These are phyloP conservation scores for Apomyelois bistriatella DNA, from an alignment of 2,888 invertebrate genomes.

Conservation along the genomic window DNA sequence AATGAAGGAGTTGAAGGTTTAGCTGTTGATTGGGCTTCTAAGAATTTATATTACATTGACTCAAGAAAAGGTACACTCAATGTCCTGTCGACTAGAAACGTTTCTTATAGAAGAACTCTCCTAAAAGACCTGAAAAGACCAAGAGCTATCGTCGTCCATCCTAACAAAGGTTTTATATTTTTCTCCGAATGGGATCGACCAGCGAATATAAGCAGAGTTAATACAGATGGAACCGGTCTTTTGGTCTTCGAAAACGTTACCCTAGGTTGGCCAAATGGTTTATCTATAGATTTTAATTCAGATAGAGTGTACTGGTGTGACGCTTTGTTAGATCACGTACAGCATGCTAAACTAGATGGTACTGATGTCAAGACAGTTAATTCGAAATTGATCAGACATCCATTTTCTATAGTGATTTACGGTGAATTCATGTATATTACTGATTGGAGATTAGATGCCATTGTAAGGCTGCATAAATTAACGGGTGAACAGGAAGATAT, in stretches of 20 bases:
- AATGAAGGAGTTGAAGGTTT: conserved; percentile 98
- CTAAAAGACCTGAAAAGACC: conserved; percentile 94
- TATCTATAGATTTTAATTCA: conserved; percentile 93
- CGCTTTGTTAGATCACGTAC: conserved; percentile 96
- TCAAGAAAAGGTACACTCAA: conserved; percentile 96
- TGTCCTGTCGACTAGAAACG: conserved; percentile 92
- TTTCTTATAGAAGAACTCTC: conserved; percentile 90
- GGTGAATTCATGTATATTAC: conserved; percentile 97
- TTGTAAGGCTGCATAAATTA: conserved; percentile 92
- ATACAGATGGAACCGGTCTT: conserved; percentile 92
- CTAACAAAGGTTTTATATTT: conserved; percentile 95
- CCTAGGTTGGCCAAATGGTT: conserved; percentile 98
- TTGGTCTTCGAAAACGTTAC: conserved; percentile 94
- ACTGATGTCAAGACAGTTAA: conserved; percentile 94
- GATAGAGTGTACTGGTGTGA: conserved; percentile 98
- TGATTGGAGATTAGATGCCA: conserved; percentile 97
- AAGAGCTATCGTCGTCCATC: conserved; percentile 97
- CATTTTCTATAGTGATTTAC: conserved; percentile 95
- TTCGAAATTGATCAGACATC: conserved; percentile 91
- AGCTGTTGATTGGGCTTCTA: conserved; percentile 97
- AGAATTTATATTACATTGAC: conserved; percentile 97
- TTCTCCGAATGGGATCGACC: conserved; percentile 98
- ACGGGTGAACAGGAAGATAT: conserved; percentile 93
- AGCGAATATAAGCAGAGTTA: conserved; percentile 96
- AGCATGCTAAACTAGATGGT: conserved; percentile 95